Base-by-base conservation (phyloP, 2,797 vertebrate genomes). In the Pelodytes ibericus region DNA sequence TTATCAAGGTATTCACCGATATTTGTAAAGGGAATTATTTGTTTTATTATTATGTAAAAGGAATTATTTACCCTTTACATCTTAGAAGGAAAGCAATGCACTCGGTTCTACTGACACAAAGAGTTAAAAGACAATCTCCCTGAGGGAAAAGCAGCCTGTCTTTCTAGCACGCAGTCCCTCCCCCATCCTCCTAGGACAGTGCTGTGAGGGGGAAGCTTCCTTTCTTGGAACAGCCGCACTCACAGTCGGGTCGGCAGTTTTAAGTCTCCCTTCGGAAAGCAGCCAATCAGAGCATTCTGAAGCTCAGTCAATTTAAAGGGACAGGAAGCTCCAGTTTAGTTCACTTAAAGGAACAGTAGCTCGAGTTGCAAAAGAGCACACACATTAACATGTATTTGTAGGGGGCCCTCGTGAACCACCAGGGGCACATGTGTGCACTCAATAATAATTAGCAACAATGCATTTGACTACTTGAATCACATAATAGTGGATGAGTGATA, bases 201-300 rank as follows among this genome's bases (percentile, higher is more conserved):
- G 8, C 60, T 65, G 49, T 20, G 49, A 53, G 74, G 66, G 66
- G 47, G 47, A 10, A n/a, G 60, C 29, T 47, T 58, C 75, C 57
- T 51, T 77, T 71, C 68, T 71, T 77, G 75, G 75, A 77, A 77
- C 75, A 77, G 75, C 75, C 2, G 67, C 67, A 31, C 74, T 77
- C 67, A 71, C 58, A 58, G 61, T 71, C 67, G 49, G 66, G 66
- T 60, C 59, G 67, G 51, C 75, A 49, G 75, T 77, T 77, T 77
- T 68, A 65, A 77, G 75, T 16, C 51, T 41, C 75, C 75, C 61
- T 60, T 58, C 36, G 27, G 61, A 71, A 58, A 76, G 22, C 51
- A 65, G 51, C 75, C 75, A 77, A 77, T 77, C 75, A 65, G 36
- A 62, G 39, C 25, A 58, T 16, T 30, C 20, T 62, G 68, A 65